Evolutionary conservation across 2,888 invertebrate genomes (phyloP).

Genomic region (Sinelater perroti): DNA sequence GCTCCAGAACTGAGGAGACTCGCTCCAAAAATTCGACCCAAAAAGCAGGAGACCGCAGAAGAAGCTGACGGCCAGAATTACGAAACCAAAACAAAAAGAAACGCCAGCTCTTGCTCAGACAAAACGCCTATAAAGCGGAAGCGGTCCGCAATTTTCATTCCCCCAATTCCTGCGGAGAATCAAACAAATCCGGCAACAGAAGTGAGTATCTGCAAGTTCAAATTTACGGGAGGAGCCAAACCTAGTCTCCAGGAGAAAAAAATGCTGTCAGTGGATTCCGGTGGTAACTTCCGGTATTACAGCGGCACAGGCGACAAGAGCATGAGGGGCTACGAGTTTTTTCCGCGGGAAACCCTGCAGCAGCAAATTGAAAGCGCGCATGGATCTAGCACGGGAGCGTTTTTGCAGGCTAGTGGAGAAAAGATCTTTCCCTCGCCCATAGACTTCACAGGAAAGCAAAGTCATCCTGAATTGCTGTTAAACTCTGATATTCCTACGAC

Average conservation of each 20-base stretch:
- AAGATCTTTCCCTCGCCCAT: slow-evolving; percentile 59
- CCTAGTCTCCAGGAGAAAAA: slow-evolving; percentile 91
- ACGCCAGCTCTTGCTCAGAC: slow-evolving; percentile 56
- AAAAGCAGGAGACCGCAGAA: slow-evolving; percentile 46
- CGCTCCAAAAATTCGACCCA: slow-evolving; percentile 53
- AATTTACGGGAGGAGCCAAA: slow-evolving; percentile 90
- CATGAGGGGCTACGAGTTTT: slow-evolving; percentile 79
- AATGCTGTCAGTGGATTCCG: slow-evolving; percentile 89
- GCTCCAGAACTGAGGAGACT: slow-evolving; percentile 55
- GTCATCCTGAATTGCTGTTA: slow-evolving; percentile 54
- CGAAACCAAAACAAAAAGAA: slow-evolving; percentile 59
- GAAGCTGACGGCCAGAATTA: slow-evolving; percentile 62
- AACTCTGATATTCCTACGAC: slow-evolving; percentile 52
- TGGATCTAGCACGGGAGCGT: slow-evolving; percentile 63
- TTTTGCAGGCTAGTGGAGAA: slow-evolving; percentile 65
- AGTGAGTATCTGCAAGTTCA: slow-evolving; percentile 87
- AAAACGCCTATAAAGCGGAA: slow-evolving; percentile 73
- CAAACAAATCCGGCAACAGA: slow-evolving; percentile 81
- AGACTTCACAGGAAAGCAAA: slow-evolving; percentile 52
- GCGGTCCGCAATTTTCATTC: slow-evolving; percentile 84
- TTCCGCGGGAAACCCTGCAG: slow-evolving; percentile 75
- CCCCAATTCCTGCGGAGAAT: slow-evolving; percentile 80
- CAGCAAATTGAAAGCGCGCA: slow-evolving; percentile 66
- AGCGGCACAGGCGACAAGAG: slow-evolving; percentile 86
- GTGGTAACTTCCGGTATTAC: slow-evolving; percentile 85